Evolutionary conservation across 2,797 vertebrate genomes (phyloP), one percentile per base, ranked within the genome.

Genomic region (Pantherophis vulpinus): DNA sequence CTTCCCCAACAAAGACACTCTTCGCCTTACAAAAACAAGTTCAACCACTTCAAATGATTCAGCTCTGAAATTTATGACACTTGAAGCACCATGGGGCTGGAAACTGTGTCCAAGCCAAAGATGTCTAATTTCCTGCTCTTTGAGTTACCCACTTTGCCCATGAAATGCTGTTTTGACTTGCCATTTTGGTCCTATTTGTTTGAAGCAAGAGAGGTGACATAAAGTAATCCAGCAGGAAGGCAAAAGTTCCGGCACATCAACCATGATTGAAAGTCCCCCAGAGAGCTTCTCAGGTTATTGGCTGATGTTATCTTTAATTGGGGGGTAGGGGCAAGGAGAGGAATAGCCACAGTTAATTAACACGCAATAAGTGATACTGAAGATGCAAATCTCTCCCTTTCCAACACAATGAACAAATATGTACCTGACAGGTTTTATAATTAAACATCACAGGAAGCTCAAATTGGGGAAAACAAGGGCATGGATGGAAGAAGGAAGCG

Each of bases 341-440:
- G 95, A 95, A 95, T 89, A 54, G 89, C 86, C 54, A 54, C 56
- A 94, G 95, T 95, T 96, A 96, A 97, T 95, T 96, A 89, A 96
- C 93, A 93, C 79, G 60, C 86, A 56, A 83, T 90, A 96, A 96
- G 93, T 61, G 93, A 94, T 94, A 93, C 55, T 29, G 91, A 94
- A 90, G 93, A 95, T 93, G 92, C 93, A 94, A 94, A 95, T 95
- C 96, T 95, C 56, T 10, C 90, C 95, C 61, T 55, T 93, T 95
- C 92, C 91, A 47, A 95, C 93, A 89, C 97, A 92, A 83, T 90
- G 63, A 94, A 92, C 93, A 96, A 93, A 95, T 89, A 91, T 66
- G 56, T 90, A 86, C 58, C 59, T 91, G 70, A 54, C 86, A 2
- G 92, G 37, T 16, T 51, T 94, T 92, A 88, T 32, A 32, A 2